These are phyloP conservation scores for Drosophila sproati DNA, from an alignment of 1,140 invertebrate species.

Conservation along the genomic window DNA sequence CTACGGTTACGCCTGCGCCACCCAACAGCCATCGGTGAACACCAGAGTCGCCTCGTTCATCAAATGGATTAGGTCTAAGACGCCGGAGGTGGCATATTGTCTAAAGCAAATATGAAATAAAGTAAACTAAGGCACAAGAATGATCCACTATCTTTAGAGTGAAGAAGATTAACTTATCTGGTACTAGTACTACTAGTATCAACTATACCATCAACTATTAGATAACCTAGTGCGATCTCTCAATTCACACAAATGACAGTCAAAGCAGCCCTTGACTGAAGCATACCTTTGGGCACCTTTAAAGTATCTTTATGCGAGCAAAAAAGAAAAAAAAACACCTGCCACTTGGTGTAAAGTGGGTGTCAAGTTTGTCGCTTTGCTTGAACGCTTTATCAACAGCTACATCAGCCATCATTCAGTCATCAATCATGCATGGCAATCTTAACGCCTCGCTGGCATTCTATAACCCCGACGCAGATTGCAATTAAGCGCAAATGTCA, in stretches of 20 bases:
- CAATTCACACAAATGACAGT: no score
- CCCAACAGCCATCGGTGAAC: slow-evolving; percentile 87
- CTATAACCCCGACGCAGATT: slow-evolving; percentile 41
- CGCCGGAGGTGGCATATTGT: slow-evolving; percentile 73
- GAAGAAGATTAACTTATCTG: no score
- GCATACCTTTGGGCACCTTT: no score
- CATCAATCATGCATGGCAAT: slow-evolving; percentile 71
- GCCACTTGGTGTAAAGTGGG: slow-evolving; percentile 58
- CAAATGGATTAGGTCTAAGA: slow-evolving; percentile 89
- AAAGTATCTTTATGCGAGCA: no score
- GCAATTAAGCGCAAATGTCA: slow-evolving; percentile 84
- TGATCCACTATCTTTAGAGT: background rate
- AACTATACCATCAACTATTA: background rate
- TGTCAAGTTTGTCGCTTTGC: slow-evolving; percentile 73
- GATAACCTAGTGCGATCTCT: background rate
- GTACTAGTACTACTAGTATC: background rate
- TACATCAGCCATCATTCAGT: slow-evolving; percentile 30
- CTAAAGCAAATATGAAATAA: slow-evolving; percentile 30
- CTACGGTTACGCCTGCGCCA: slow-evolving; percentile 87
- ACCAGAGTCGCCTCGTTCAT: slow-evolving; percentile 88
- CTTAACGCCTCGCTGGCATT: slow-evolving; percentile 60
- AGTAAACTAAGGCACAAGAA: background rate
- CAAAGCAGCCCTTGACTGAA: no score
- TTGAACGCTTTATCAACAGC: slow-evolving; percentile 48
- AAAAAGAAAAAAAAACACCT: background rate